Conservation (phyloP, 1,140 invertebrate genomes). For the Eupeodes corollae region DNA sequence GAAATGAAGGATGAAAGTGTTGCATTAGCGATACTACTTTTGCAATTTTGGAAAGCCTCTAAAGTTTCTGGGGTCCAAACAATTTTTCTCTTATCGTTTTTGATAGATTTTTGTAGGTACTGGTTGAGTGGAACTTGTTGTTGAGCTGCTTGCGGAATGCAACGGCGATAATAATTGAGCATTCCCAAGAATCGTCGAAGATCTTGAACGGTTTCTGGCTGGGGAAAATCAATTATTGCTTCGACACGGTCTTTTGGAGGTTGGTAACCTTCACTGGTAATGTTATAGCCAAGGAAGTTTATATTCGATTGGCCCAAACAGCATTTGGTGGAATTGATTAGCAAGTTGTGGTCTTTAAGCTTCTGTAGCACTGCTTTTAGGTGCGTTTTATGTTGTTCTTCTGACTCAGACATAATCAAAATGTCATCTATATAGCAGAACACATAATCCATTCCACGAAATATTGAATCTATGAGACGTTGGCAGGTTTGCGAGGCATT, state of each 20-base stretch:
- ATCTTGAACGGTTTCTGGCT: background rate
- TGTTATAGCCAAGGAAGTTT: too few relatives aligned
- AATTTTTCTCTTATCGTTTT: constrained; percentile 21
- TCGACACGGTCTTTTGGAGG: too few relatives aligned
- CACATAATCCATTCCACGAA: constrained; percentile 8
- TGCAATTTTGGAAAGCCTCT: constrained; percentile 32
- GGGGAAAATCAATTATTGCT: too few relatives aligned
- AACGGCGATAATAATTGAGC: constrained; percentile 1
- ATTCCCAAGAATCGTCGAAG: too few relatives aligned
- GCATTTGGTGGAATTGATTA: too few relatives aligned
- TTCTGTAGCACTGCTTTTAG: constrained; percentile 25
- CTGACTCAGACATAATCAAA: too few relatives aligned
- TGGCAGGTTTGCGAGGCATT: constrained; percentile 11
- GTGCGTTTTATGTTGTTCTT: too few relatives aligned
- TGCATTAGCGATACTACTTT: constrained; percentile 20
- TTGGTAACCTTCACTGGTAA: constrained; percentile 18
- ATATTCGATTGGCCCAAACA: too few relatives aligned
- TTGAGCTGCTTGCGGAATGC: constrained; percentile 4
- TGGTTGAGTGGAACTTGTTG: constrained; percentile 13
- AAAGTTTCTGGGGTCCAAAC: constrained; percentile 20
- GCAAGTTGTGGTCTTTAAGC: constrained; percentile 30
- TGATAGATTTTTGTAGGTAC: constrained; percentile 10
- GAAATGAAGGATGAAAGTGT: constrained; percentile 18
- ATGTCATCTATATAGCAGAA: constrained; percentile 33
- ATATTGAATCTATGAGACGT: constrained; percentile 1